A percentile compares a stretch with the other conserved stretches of the same genome.
phyloP scores from a whole-genome alignment of 2,797 vertebrate genomes.

The Brachyalestes nurse region DNA sequence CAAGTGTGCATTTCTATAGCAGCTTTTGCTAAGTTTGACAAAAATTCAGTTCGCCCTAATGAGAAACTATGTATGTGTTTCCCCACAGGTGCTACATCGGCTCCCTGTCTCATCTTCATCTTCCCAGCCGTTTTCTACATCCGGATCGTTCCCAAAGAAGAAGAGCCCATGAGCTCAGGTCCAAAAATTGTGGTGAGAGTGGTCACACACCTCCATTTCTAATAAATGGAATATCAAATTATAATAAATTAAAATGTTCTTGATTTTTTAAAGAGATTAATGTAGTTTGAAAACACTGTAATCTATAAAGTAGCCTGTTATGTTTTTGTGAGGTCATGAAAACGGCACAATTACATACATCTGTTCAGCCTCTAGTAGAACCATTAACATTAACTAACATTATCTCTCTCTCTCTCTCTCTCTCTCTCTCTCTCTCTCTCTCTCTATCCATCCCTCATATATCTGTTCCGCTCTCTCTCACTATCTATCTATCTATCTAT shows the following conservation, averaged over 20 bases:
- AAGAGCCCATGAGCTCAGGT: conserved; percentile 85
- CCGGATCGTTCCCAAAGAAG: conserved; percentile 92
- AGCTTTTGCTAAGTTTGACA: too few relatives aligned
- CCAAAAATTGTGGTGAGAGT: conserved; percentile 85
- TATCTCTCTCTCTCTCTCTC: too few relatives aligned
- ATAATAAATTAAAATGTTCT: too few relatives aligned
- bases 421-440: too few relatives aligned
- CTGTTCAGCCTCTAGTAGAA: not conserved
- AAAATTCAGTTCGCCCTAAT: not conserved
- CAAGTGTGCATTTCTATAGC: too few relatives aligned
- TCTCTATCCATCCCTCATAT: too few relatives aligned
- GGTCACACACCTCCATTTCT: not conserved
- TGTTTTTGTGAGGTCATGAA: not conserved
- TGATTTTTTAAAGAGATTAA: not conserved
- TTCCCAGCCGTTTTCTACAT: conserved; percentile 98
- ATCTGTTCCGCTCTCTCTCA: too few relatives aligned
- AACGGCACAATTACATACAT: not conserved
- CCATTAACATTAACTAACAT: too few relatives aligned
- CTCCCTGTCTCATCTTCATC: conserved; percentile 98
- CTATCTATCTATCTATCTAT: too few relatives aligned
- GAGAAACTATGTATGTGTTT: conserved; percentile 12
- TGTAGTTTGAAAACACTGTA: not conserved
- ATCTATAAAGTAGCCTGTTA: not conserved
- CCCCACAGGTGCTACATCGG: conserved; percentile 90
- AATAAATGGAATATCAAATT: too few relatives aligned